Evolutionary conservation across 1,140 invertebrate species (phyloP).

Genomic region (Drosophila miranda): DNA sequence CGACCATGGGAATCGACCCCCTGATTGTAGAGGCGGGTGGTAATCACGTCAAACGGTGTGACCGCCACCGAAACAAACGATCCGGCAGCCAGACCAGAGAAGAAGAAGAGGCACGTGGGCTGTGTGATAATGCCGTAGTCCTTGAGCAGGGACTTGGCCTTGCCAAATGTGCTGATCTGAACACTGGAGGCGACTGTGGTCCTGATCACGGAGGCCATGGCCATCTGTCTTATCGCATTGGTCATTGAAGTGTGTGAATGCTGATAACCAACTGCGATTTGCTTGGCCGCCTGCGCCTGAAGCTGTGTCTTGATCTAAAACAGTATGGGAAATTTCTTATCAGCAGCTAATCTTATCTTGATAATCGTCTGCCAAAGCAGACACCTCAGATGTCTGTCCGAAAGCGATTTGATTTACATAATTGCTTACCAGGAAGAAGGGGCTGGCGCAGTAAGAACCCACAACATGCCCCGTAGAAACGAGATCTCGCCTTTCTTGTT

Average conservation of each 20-base stretch:
- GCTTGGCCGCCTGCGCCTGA: slow-evolving; percentile 89
- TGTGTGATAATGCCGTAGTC: slow-evolving; percentile 83
- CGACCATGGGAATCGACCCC: slow-evolving; percentile 86
- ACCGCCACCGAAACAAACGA: slow-evolving; percentile 90
- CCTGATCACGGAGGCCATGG: slow-evolving; percentile 87
- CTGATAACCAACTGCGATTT: slow-evolving; percentile 94
- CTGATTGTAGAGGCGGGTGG: slow-evolving; percentile 95
- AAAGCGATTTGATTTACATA: not conserved
- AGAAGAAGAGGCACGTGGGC: slow-evolving; percentile 87
- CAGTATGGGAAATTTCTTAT: not conserved
- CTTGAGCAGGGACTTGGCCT: slow-evolving; percentile 84
- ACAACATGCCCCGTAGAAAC: slow-evolving; percentile 86
- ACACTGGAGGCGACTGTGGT: slow-evolving; percentile 91
- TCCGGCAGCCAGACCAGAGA: slow-evolving; percentile 90
- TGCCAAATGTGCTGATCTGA: slow-evolving; percentile 92
- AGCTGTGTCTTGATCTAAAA: slow-evolving; percentile 91
- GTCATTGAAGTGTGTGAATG: slow-evolving; percentile 89
- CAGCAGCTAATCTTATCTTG: slow-evolving; percentile 12
- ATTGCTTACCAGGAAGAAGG: slow-evolving; percentile 46
- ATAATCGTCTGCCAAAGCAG: not conserved
- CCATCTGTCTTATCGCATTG: slow-evolving; percentile 87
- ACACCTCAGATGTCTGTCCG: no score
- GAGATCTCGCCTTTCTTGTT: slow-evolving; percentile 88
- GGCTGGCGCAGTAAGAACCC: slow-evolving; percentile 83
- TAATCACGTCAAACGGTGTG: slow-evolving; percentile 95